phyloP scores from a whole-genome alignment of 92 coral and sea anemone species.

The Meandrina meandrites region DNA sequence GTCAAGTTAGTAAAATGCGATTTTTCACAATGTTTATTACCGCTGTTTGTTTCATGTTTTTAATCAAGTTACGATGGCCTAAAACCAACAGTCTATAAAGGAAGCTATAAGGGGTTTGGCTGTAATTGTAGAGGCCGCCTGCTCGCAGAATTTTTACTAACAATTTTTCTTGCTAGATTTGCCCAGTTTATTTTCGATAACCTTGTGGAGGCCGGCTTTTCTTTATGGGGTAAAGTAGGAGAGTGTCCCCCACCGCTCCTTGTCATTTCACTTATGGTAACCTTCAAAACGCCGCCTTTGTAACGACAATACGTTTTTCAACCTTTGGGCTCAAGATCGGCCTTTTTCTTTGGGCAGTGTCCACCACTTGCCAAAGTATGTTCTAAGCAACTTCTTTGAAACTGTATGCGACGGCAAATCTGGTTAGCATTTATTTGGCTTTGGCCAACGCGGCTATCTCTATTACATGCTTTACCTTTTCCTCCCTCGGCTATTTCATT shows the following conservation, averaged over 20 bases:
- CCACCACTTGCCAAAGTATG: slow-evolving; percentile 20
- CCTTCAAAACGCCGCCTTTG: slow-evolving; percentile 32
- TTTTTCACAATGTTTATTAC: no score
- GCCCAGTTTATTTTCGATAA: slow-evolving; percentile 22
- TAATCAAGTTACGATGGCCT: no score
- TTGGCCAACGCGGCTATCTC: slow-evolving; percentile 15
- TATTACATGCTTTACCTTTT: not conserved
- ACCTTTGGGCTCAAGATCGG: slow-evolving; percentile 23
- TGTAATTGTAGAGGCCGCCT: no score
- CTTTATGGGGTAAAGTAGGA: slow-evolving; percentile 37
- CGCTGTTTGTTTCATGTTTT: no score
- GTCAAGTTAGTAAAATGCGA: no score
- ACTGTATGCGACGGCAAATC: slow-evolving; percentile 45
- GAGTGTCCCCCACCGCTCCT: slow-evolving; percentile 37
- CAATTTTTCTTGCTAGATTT: slow-evolving; percentile 38
- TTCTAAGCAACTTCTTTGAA: slow-evolving; percentile 7
- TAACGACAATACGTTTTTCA: slow-evolving; percentile 17
- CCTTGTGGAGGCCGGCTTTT: slow-evolving; percentile 25
- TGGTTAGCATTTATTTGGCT: slow-evolving; percentile 18
- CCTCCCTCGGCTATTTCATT: slow-evolving; percentile 13
- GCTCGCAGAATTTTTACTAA: no score
- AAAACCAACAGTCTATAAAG: no score
- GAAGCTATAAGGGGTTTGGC: no score
- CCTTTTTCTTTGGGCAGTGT: slow-evolving; percentile 30
- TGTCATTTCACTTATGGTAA: slow-evolving; percentile 14